Percentiles rank a stretch among this genome's conserved stretches.
phyloP scores from a whole-genome alignment of 2,888 invertebrate genomes.

The Mallateleia sp. region DNA sequence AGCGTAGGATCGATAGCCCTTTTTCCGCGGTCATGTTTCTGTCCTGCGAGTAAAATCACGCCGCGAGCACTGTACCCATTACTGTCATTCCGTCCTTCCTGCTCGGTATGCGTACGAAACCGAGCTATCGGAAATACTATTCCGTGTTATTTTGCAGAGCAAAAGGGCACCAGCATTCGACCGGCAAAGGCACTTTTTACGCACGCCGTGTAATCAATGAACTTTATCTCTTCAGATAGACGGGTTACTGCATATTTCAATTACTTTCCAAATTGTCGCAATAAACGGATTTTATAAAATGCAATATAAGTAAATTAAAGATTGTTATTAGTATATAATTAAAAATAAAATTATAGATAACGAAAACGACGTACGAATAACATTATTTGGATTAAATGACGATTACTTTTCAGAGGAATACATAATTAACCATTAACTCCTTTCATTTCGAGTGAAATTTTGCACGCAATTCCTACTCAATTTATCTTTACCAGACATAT shows the following conservation, averaged over 20 bases:
- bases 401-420: too few species aligned
- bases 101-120: constrained; percentile 36
- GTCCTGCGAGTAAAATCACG: constrained; percentile 52
- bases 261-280: too few species aligned
- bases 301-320: too few species aligned
- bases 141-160: background rate
- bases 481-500: constrained; percentile 37
- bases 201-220: constrained; percentile 20
- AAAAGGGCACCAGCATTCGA: background rate
- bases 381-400: too few species aligned
- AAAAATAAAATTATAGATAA: too few species aligned
- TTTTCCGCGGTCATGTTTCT: constrained; percentile 52
- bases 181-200: constrained; percentile 9
- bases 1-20: constrained; percentile 54
- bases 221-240: constrained; percentile 1
- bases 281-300: too few species aligned
- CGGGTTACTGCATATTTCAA: too few species aligned
- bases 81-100: constrained; percentile 34
- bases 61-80: constrained; percentile 43
- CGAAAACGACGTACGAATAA: too few species aligned
- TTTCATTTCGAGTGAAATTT: constrained; percentile 23
- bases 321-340: too few species aligned
- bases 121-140: background rate
- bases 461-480: constrained; percentile 23
- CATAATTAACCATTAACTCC: constrained; percentile 15